A percentile compares a stretch with the other conserved stretches of the same genome.
Conservation (phyloP, 2,888 invertebrate species). For the Fragum whitleyi region DNA sequence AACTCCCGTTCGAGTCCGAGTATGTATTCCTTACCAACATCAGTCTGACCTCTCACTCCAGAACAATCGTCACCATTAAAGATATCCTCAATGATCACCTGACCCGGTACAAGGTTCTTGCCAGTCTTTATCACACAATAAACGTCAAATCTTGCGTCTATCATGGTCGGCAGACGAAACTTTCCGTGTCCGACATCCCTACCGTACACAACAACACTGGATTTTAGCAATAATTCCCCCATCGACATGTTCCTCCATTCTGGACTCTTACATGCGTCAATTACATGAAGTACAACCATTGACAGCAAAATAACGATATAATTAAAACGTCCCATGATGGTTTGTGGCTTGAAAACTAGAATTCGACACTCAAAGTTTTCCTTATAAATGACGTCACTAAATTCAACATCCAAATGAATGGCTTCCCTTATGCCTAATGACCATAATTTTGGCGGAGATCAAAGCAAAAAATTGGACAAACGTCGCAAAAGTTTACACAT, state of each 20-base stretch:
- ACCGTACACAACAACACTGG: conserved; percentile 66
- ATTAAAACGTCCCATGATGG: neutral
- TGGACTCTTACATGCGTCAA: neutral
- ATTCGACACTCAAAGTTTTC: neutral
- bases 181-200: conserved; percentile 64
- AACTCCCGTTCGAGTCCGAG: conserved; percentile 55
- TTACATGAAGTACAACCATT: too few relatives aligned
- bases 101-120: conserved; percentile 45
- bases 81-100: conserved; percentile 64
- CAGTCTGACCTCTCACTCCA: conserved; percentile 51
- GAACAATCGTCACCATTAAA: conserved; percentile 46
- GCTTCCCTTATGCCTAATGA: too few relatives aligned
- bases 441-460: too few relatives aligned
- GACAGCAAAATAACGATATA: neutral
- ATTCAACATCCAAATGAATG: too few relatives aligned
- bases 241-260: conserved; percentile 61
- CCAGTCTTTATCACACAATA: conserved; percentile 65
- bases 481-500: too few relatives aligned
- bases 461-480: too few relatives aligned
- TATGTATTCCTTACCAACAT: conserved; percentile 60
- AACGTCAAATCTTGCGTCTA: conserved; percentile 66
- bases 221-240: conserved; percentile 61
- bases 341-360: neutral
- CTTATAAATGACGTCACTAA: too few relatives aligned
- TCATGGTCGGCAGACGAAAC: conserved; percentile 46